Evolutionary conservation across 2,113 vertebrate genomes (phyloP).

Genomic region (Pseudorhombus dupliciocellatus): DNA sequence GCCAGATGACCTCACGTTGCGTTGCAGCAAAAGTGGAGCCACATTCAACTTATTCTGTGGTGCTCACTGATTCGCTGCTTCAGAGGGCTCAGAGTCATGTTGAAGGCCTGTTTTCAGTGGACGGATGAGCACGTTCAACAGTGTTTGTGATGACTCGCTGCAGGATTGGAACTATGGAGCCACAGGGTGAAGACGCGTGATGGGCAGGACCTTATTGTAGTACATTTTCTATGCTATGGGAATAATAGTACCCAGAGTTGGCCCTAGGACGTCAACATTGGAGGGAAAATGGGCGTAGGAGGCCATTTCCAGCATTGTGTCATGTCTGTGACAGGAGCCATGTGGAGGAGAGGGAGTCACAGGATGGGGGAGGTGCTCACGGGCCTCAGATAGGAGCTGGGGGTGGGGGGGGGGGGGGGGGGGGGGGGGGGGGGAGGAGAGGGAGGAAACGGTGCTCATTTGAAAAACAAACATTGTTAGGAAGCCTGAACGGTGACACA

Average conservation of each 20-base stretch:
- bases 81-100: background rate
- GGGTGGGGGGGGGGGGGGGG: too few species aligned
- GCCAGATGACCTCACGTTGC: background rate
- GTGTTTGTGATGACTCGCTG: too few species aligned
- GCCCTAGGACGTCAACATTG: too few species aligned
- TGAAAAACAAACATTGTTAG: constrained; percentile 25
- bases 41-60: background rate
- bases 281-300: background rate
- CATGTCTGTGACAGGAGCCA: constrained; percentile 30
- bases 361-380: constrained; percentile 51
- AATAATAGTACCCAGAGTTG: too few species aligned
- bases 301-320: constrained; percentile 13
- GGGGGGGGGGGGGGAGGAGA: background rate
- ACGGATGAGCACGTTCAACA: too few species aligned
- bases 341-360: constrained; percentile 32
- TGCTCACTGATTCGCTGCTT: background rate
- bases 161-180: too few species aligned
- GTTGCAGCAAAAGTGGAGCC: background rate
- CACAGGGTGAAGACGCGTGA: too few species aligned
- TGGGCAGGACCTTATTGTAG: too few species aligned
- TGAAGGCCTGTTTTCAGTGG: too few species aligned
- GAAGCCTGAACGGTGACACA: background rate
- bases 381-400: constrained; percentile 19
- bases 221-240: too few species aligned
- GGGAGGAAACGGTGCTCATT: constrained; percentile 27